Evolutionary conservation across 1,140 invertebrate genomes (phyloP), one percentile per base, ranked within the genome.

Genomic region (Megathymus violae): DNA sequence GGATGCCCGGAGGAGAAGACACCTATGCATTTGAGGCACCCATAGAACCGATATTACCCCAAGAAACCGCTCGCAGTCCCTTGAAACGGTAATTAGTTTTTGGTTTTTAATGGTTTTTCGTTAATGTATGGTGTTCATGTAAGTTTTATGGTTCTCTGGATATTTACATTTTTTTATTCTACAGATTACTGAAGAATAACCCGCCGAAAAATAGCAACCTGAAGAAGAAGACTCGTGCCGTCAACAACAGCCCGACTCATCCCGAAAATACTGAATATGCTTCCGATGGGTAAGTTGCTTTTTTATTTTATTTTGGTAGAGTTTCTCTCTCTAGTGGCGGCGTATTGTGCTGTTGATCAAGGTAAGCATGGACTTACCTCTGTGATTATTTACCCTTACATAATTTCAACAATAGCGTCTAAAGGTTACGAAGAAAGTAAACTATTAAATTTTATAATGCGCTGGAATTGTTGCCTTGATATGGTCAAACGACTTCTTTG

Each of bases 1-100:
- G 84, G 86, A 73, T 84, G 5, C 81, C 83, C n/a, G 80, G 78
- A 0, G 76, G 76, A 3, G 86, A 87, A 36, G 84, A 89, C 47
- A 80, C 82, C 19, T 74, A 80, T 2, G 76, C 80, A 13, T 71
- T 79, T 5, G 86, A 89, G 50, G 47, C 71, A 0, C 64, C 78
- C 4, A 63, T 78, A 0, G 82, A 86, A 31, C 64, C 74, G 63
- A 69, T 6, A 25, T 52, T 19, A 52, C 66, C 17, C 62, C 70
- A 89, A 7, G 85, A 89, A 41, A 59, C 83, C 3, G 60, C 76
- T 2, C 65, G 84, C 14, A 89, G 82, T 56, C 85, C 87, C 0
- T 58, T 89, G 7, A 88, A 89, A 78, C 74, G 85, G 87, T 87
- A 66, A 41, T 36, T 22, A 41, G 41, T 47, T 48, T 51, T 25